These are phyloP conservation scores for Noctua pronuba DNA, from an alignment of 2,888 invertebrate genomes.

Conservation along the genomic window DNA sequence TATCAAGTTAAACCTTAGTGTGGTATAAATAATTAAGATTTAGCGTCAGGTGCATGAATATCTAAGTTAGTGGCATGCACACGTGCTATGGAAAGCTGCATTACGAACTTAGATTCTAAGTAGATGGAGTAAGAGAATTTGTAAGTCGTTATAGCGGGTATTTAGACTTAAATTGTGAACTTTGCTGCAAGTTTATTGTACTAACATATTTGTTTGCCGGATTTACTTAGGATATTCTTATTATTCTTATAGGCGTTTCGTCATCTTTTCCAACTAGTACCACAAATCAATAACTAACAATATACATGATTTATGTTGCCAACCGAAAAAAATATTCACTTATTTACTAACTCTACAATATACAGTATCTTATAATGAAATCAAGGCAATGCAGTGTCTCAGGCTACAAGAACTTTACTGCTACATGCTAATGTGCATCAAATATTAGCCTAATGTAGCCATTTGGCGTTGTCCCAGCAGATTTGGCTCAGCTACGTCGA, in stretches of 20 bases:
- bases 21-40: conserved; percentile 52
- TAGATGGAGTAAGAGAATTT: conserved; percentile 24
- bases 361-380: conserved; percentile 34
- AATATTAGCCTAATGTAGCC: conserved; percentile 79
- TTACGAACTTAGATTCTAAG: conserved; percentile 37
- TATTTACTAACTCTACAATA: not conserved
- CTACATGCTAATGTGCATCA: conserved; percentile 70
- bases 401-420: conserved; percentile 36
- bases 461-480: conserved; percentile 78
- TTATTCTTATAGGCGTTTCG: not conserved
- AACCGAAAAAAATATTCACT: not conserved
- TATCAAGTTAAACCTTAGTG: conserved; percentile 41
- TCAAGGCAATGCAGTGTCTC: conserved; percentile 42
- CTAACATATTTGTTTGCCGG: not conserved
- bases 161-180: not conserved
- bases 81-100: conserved; percentile 38
- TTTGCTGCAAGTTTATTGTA: not conserved
- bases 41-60: conserved; percentile 57
- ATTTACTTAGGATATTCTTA: not conserved
- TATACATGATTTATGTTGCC: not conserved
- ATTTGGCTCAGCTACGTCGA: conserved; percentile 72
- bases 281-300: too few relatives aligned
- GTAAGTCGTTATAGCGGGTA: not conserved
- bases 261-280: not conserved
- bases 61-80: conserved; percentile 38